phyloP scores from a whole-genome alignment of 1,140 invertebrate genomes.

The Drosophila melanogaster region DNA sequence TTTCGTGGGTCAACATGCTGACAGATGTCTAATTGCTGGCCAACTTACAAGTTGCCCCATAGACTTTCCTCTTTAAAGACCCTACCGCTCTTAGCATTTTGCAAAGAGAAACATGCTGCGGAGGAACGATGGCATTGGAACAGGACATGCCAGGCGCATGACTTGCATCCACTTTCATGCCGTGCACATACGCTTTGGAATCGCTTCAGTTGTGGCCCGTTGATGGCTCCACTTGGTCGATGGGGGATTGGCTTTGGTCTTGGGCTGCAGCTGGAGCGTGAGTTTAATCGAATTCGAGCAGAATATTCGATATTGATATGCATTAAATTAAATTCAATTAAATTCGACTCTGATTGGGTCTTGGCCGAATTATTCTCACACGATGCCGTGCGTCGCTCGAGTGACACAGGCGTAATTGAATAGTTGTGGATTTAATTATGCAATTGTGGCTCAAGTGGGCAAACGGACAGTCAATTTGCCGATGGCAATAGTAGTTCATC shows the following conservation, averaged over 20 bases:
- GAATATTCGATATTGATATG: constrained; percentile 27
- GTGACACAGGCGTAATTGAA: constrained; percentile 39
- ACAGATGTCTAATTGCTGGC: constrained; percentile 49
- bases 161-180: constrained; percentile 24
- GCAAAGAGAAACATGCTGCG: constrained; percentile 30
- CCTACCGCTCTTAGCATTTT: constrained; percentile 43
- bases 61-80: background rate
- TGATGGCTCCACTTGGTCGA: constrained; percentile 34
- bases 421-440: constrained; percentile 43
- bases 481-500: constrained; percentile 2
- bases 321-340: constrained; percentile 34
- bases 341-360: constrained; percentile 27
- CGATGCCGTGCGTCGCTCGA: constrained; percentile 4
- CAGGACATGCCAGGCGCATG: constrained; percentile 19
- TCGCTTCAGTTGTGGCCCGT: constrained; percentile 43
- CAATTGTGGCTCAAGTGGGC: constrained; percentile 29
- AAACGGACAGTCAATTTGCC: constrained; percentile 38
- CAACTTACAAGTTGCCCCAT: constrained; percentile 6
- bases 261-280: background rate
- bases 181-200: background rate
- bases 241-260: background rate
- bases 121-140: constrained; percentile 33
- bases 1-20: constrained; percentile 42
- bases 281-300: constrained; percentile 10
- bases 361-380: constrained; percentile 28